These are phyloP conservation scores for Cantharis lateralis DNA, from an alignment of 2,888 invertebrate genomes.

Conservation along the genomic window DNA sequence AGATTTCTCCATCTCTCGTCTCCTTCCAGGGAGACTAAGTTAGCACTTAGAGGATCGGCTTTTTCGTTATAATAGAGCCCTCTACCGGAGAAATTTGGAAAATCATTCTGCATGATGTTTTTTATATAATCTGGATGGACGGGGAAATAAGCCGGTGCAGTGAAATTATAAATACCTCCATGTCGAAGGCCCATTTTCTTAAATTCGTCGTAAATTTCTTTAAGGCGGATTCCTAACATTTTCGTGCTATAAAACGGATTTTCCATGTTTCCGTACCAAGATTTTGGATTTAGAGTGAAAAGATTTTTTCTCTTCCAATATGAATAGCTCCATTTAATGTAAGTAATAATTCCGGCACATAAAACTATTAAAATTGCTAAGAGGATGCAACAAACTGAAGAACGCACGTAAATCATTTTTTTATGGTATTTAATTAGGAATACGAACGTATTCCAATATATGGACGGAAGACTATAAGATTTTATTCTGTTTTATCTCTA, in stretches of 20 bases:
- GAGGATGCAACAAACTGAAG: neutral
- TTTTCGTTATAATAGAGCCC: conserved; percentile 45
- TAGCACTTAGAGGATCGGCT: conserved; percentile 43
- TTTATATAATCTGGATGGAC: conserved; percentile 48
- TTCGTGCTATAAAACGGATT: conserved; percentile 21
- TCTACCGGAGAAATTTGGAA: conserved; percentile 47
- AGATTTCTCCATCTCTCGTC: conserved; percentile 31
- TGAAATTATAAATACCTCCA: neutral
- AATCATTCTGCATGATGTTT: conserved; percentile 48
- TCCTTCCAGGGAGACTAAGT: conserved; percentile 44
- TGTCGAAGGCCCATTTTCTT: conserved; percentile 18
- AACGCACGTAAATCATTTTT: neutral
- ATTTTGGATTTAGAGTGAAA: conserved; percentile 36
- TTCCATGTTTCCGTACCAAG: conserved; percentile 43
- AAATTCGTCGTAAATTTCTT: conserved; percentile 21
- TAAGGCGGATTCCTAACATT: conserved; percentile 12
- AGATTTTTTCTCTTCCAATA: conserved; percentile 44
- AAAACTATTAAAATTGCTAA: neutral
- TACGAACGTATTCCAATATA: neutral
- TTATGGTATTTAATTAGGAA: neutral
- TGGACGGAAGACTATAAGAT: neutral
- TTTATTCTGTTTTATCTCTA: conserved; percentile 54
- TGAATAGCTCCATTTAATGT: conserved; percentile 33
- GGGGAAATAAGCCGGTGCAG: conserved; percentile 43
- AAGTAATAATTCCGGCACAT: conserved; percentile 18